Evolutionary conservation across 2,113 vertebrate species (phyloP), one percentile per base, ranked within the genome.

Genomic region (Zootoca vivipara): DNA sequence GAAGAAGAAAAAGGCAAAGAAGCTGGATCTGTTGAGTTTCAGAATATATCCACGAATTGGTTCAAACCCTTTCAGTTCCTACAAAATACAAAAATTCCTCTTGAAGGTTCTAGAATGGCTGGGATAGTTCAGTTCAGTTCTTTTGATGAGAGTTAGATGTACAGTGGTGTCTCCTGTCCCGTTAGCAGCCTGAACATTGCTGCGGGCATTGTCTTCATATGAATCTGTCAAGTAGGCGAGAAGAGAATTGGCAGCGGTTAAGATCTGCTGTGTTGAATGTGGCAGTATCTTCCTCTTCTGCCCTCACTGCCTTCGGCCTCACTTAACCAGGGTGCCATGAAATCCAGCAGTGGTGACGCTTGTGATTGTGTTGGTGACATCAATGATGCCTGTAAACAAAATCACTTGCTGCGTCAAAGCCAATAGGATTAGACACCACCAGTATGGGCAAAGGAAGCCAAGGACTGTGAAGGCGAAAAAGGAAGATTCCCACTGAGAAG

Each of bases 131-230:
- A 30, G n/a, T 70, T 40, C 33, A 2, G 42, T 94, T 90, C 22
- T 22, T 93, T 62, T 42, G 42, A 78, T 38, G 87, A 85, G 78
- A 42, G 87, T 97, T 96, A 99, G 97, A 99, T 99, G 96, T 99
- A 99, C 82, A 99, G 96, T 0, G 99, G 99, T 3, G 98, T 99
- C 96, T 99, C 99, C 93, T 99, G 99, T 79, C 99, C 99, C 0
- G 99, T 99, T n/a, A 99, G 98, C 40, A 99, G 98, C 95, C 99
- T 97, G 97, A 99, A 99, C 99, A 99, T 99, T 93, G 99, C 99
- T 0, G 99, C 99, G 15, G 99, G 99, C 99, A 99, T 99, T 0
- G 99, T 99, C 97, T 99, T 99, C 99, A 99, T 99, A 95, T 99
- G 99, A 81, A 99, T 99, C 99, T 99, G 96, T 83, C 84, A 70